Percentiles rank a stretch among this genome's conserved stretches.
These are phyloP conservation scores for Chloroceryle amazona DNA, from an alignment of 2,797 vertebrate genomes.

Conservation along the genomic window DNA sequence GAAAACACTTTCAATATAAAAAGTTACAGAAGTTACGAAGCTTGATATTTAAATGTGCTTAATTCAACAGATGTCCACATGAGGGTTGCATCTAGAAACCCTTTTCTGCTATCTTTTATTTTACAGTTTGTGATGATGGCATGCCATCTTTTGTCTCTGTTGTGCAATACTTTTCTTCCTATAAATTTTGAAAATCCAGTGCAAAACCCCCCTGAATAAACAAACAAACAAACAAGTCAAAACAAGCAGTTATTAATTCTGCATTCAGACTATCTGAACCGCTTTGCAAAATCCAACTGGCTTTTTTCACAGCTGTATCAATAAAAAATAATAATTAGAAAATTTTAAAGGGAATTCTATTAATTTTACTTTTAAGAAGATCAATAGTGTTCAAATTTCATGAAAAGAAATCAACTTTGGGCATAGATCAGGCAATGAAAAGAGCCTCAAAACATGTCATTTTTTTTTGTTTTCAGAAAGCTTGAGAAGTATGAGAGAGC, in stretches of 20 bases:
- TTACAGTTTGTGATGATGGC: background rate
- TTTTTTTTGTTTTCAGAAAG: background rate
- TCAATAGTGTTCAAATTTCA: background rate
- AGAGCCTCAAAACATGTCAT: background rate
- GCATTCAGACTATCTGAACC: background rate
- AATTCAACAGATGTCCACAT: background rate
- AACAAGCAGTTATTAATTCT: background rate
- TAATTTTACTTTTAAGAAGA: background rate
- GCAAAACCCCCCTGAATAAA: background rate
- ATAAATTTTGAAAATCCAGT: background rate
- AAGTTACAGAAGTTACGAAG: background rate
- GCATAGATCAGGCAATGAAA: background rate
- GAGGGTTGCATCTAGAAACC: background rate
- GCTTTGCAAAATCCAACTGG: background rate
- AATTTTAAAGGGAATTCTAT: background rate
- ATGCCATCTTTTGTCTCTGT: background rate
- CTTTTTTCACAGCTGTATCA: background rate
- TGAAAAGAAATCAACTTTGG: background rate
- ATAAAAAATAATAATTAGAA: background rate
- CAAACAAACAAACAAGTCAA: background rate
- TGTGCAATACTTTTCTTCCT: background rate
- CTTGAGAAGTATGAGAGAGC: background rate
- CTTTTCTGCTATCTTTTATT: background rate
- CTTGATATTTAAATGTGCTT: background rate
- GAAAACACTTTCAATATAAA: background rate